Percentiles rank a stretch among this genome's conserved stretches.
phyloP scores from a whole-genome alignment of 1,140 invertebrate genomes.

The Diuraphis noxia region DNA sequence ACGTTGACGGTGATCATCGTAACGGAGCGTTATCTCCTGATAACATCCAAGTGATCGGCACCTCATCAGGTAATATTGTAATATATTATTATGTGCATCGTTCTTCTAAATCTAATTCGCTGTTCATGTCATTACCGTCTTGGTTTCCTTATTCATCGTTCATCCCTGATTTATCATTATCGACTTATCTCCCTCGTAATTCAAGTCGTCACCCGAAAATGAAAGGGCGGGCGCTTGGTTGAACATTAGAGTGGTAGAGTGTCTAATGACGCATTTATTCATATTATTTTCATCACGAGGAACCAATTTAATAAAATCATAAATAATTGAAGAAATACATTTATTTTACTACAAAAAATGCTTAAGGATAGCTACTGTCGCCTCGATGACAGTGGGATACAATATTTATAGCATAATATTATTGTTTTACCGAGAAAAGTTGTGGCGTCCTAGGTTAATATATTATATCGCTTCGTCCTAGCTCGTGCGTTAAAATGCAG shows the following conservation, averaged over 20 bases:
- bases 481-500: too few relatives aligned
- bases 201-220: not conserved
- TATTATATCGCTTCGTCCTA: too few relatives aligned
- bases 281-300: too few relatives aligned
- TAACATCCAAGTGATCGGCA: slow-evolving; percentile 28
- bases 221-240: not conserved
- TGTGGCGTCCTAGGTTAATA: too few relatives aligned
- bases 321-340: too few relatives aligned
- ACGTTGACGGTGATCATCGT: slow-evolving; percentile 7
- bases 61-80: slow-evolving; percentile 24
- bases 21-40: slow-evolving; percentile 13
- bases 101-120: not conserved
- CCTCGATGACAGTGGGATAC: too few relatives aligned
- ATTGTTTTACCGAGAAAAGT: too few relatives aligned
- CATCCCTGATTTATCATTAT: not conserved
- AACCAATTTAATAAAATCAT: too few relatives aligned
- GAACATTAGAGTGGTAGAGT: not conserved
- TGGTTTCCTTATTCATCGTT: not conserved
- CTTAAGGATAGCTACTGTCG: too few relatives aligned
- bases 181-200: not conserved
- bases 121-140: not conserved
- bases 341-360: too few relatives aligned
- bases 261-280: not conserved
- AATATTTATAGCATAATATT: too few relatives aligned
- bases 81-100: not conserved